Percentiles rank a stretch among this genome's conserved stretches.
phyloP scores from a whole-genome alignment of 2,888 invertebrate species.

The Cephus rjabovi region DNA sequence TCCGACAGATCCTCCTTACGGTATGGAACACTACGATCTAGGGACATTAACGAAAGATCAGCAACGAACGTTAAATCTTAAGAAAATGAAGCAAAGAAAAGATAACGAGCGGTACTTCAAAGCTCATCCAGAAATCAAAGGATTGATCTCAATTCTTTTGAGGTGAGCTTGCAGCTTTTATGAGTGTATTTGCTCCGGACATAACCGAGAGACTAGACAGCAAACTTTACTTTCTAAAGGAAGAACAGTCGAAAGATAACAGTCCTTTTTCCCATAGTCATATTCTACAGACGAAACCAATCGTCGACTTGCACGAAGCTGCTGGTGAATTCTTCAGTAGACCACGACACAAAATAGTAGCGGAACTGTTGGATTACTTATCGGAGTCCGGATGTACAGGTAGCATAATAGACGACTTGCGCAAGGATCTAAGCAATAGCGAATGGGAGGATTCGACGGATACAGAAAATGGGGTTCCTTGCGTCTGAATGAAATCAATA shows the following conservation, averaged over 20 bases:
- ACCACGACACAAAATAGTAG: constrained; percentile 33
- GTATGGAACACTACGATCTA: constrained; percentile 44
- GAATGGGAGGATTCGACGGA: background rate
- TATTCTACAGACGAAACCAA: constrained; percentile 34
- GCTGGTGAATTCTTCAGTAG: constrained; percentile 46
- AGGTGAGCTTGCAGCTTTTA: constrained; percentile 28
- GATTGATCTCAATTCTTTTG: constrained; percentile 41
- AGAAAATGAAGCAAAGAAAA: constrained; percentile 32
- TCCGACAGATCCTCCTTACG: constrained; percentile 43
- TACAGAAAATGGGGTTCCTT: constrained; percentile 1
- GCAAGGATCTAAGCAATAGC: constrained; percentile 21
- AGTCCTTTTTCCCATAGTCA: constrained; percentile 4
- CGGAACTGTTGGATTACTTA: constrained; percentile 41
- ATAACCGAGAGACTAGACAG: background rate
- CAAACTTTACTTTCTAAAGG: background rate
- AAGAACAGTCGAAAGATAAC: background rate
- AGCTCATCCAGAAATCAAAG: constrained; percentile 47
- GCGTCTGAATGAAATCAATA: background rate
- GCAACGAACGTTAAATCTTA: constrained; percentile 34
- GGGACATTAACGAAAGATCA: constrained; percentile 37
- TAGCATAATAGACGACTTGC: constrained; percentile 27
- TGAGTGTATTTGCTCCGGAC: background rate
- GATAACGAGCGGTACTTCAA: constrained; percentile 46
- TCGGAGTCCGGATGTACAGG: constrained; percentile 24
- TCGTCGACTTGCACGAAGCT: constrained; percentile 32